phyloP scores from a whole-genome alignment of 2,888 invertebrate genomes.

The Pyrochroa serraticornis region DNA sequence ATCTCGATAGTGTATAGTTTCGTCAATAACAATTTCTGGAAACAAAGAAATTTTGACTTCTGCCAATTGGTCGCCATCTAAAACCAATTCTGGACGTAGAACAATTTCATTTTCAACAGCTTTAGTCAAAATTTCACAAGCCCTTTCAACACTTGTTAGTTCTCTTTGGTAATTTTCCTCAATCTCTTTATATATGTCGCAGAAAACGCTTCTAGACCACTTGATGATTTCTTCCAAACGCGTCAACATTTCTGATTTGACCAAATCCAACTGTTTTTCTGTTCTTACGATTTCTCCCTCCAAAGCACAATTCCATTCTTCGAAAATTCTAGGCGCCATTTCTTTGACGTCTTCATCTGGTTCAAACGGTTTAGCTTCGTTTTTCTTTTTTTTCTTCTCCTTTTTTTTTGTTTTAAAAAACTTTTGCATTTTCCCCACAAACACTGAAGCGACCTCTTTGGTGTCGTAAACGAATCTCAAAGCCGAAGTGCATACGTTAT shows the following conservation, averaged over 20 bases:
- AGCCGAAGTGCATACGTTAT: slow-evolving; percentile 8
- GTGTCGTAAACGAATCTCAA: slow-evolving; percentile 16
- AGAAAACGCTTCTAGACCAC: slow-evolving; percentile 60
- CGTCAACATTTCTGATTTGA: slow-evolving; percentile 58
- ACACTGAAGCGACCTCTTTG: slow-evolving; percentile 49
- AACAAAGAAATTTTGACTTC: slow-evolving; percentile 35
- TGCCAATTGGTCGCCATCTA: slow-evolving; percentile 53
- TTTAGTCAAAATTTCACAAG: slow-evolving; percentile 44
- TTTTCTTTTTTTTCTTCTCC: slow-evolving; percentile 55
- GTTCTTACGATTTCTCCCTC: slow-evolving; percentile 64
- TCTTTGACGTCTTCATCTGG: slow-evolving; percentile 41
- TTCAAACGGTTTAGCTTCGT: slow-evolving; percentile 26
- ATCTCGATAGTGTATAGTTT: slow-evolving; percentile 19
- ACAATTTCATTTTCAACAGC: slow-evolving; percentile 58
- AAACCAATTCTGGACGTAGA: slow-evolving; percentile 56
- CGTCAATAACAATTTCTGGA: slow-evolving; percentile 30
- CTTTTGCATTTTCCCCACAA: slow-evolving; percentile 45
- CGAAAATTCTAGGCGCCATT: slow-evolving; percentile 56
- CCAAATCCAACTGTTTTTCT: slow-evolving; percentile 59
- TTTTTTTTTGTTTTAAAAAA: slow-evolving; percentile 49
- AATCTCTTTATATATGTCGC: too few relatives aligned
- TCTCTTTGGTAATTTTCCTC: slow-evolving; percentile 59
- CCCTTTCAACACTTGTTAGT: slow-evolving; percentile 53
- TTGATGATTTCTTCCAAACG: slow-evolving; percentile 59
- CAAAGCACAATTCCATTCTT: slow-evolving; percentile 66